Evolutionary conservation across 2,888 invertebrate genomes (phyloP), one percentile per base, ranked within the genome.

Genomic region (Mythimna vitellina): DNA sequence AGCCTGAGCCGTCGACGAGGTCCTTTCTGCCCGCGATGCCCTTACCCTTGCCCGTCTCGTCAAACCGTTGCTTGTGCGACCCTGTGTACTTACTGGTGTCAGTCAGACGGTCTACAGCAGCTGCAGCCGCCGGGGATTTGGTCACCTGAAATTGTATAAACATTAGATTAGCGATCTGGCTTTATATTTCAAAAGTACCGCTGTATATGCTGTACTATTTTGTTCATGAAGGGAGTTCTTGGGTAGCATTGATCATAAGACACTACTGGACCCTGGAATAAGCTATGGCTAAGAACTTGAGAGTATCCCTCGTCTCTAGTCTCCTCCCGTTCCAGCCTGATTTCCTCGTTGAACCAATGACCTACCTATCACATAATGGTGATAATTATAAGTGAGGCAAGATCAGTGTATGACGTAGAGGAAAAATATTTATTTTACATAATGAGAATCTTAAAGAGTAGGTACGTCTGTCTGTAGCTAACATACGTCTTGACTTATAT

Each of bases 1-100:
- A 99, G 64, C 98, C 99, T 3, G 97, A 97, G 32, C 95, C 96
- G 86, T 98, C 98, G 29, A 97, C 96, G 20, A 97, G 66, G 89
- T 98, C 98, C 91, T 98, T 98, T 67, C 99, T 96, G 32, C 99
- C 99, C 3, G 98, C 97, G 71, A 98, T 98, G 9, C 99, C 99
- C 91, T 98, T 98, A 25, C 98, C 98, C 92, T 98, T 98, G 74
- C 99, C 99, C 38, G 96, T 94, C 68, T 98, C 97, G 93, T 98
- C 98, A 89, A 98, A 99, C 35, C 99, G 97, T 87, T 98, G 98
- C 91, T 97, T 98, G 92, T 98, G 98, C 8, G 98, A 98, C 65
- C 99, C 99, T 0, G 99, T 99, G 93, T 98, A 99, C 90, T 98
- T 98, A 87, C 97, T 97, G n/a, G 98, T 97, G 91, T 99, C 98